A percentile compares a stretch with the other conserved stretches of the same genome.
Conservation (phyloP, 2,797 vertebrate species). For the Malurus leucopterus region DNA sequence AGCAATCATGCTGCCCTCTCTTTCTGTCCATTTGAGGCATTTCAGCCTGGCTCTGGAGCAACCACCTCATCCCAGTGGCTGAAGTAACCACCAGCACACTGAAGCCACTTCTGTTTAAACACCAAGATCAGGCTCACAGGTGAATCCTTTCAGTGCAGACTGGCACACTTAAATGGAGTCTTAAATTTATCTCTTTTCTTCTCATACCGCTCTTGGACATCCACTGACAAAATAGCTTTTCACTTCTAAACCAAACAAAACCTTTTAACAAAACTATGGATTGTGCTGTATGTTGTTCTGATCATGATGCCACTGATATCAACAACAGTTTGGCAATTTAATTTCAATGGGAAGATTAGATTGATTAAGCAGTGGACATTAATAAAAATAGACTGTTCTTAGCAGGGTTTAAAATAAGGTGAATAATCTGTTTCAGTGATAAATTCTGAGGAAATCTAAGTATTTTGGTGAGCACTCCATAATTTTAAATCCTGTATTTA, state of each 20-base stretch:
- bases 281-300: background rate
- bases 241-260: background rate
- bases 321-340: background rate
- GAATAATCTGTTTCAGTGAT: background rate
- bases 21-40: background rate
- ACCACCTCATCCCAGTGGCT: background rate
- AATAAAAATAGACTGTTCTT: background rate
- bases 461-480: background rate
- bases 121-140: background rate
- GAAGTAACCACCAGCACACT: background rate
- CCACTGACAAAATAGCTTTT: background rate
- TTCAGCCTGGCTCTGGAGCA: background rate
- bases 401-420: background rate
- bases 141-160: background rate
- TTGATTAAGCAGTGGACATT: background rate
- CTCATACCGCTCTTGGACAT: background rate
- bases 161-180: background rate
- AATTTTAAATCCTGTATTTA: background rate
- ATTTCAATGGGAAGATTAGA: background rate
- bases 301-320: background rate
- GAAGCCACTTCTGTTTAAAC: background rate
- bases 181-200: background rate
- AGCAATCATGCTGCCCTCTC: conserved; percentile 17
- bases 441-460: background rate
- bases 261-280: background rate